Base-by-base conservation (phyloP, 2,888 invertebrate genomes). In the Nephrotoma flavescens region DNA sequence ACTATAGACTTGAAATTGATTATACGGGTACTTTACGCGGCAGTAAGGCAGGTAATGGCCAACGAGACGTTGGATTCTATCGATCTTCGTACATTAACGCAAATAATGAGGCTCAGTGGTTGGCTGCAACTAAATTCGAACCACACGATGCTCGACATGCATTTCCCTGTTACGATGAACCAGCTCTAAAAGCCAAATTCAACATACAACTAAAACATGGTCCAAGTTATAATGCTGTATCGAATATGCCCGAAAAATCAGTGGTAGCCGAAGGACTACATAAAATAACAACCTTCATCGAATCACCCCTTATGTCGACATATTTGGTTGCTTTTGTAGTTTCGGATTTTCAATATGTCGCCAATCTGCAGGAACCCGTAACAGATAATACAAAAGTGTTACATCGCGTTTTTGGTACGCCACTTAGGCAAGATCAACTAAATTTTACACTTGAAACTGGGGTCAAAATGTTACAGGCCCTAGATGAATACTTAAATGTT, bases 251-350 rank as follows among this genome's bases (percentile, higher is more conserved):
- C 0, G 88, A 41, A 1, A 31, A 31, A 31, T 31, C 3, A 31
- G 31, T 31, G 31, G 31, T 3, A 31, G 31, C 0, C 11, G 45
- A 44, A 12, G 15, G 15, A 42, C 83, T 5, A 83, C 41, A 85
- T 44, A 89, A 89, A 4, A 87, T 87, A 3, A 92, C 92, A 0
- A 88, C 88, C 0, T 92, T 92, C 86, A 4, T 92, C 87, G 92
- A 92, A 83, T 93, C 94, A 0, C 90, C 92, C 0, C 91, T 92
- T 15, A 96, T 97, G 96, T 94, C 96, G 5, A 93, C 96, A 0
- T 97, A 98, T 89, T 92, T 97, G 12, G 92, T 97, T 2, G 97
- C 97, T 0, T 96, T 96, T 90, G 93, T 96, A 12, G 95, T 97
- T 0, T 94, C 94, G 1, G 92, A 93, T 88, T 94, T 94, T 88